Conservation (phyloP, 2,113 vertebrate species). For the Plestiodon gilberti region DNA sequence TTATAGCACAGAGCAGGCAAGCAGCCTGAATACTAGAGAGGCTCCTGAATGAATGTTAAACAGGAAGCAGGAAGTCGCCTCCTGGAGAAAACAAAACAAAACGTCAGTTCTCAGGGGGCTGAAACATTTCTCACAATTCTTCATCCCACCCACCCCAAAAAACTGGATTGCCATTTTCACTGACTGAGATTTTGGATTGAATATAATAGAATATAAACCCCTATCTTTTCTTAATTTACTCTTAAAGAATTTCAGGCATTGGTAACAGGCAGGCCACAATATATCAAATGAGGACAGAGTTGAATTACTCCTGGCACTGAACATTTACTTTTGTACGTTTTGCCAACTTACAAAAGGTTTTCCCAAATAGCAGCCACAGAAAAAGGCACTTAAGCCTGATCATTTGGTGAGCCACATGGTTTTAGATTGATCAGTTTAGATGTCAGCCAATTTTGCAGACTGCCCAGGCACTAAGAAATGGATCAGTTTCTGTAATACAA, state of each 20-base stretch:
- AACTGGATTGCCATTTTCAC: no score
- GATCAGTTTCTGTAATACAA: conserved; percentile 28
- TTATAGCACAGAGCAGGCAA: no score
- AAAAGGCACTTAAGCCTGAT: conserved; percentile 38
- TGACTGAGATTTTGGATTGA: no score
- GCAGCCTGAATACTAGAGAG: no score
- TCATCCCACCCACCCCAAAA: no score
- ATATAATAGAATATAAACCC: not conserved
- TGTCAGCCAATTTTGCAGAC: conserved; percentile 58
- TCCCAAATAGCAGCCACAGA: conserved; percentile 37
- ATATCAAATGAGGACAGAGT: conserved; percentile 29
- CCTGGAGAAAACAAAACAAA: no score
- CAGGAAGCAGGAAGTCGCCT: no score
- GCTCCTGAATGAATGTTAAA: no score
- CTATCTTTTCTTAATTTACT: conserved; percentile 23
- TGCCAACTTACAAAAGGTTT: conserved; percentile 32
- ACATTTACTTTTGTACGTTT: conserved; percentile 24
- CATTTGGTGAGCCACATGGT: conserved; percentile 40
- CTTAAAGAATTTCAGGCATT: conserved; percentile 6
- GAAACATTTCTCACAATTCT: no score
- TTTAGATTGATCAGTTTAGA: conserved; percentile 48
- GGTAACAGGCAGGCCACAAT: conserved; percentile 22
- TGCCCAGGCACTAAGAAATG: conserved; percentile 33
- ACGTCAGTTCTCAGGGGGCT: no score
- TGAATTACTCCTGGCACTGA: conserved; percentile 13